phyloP scores from a whole-genome alignment of 2,888 invertebrate species.

The Lasioglossum vierecki region DNA sequence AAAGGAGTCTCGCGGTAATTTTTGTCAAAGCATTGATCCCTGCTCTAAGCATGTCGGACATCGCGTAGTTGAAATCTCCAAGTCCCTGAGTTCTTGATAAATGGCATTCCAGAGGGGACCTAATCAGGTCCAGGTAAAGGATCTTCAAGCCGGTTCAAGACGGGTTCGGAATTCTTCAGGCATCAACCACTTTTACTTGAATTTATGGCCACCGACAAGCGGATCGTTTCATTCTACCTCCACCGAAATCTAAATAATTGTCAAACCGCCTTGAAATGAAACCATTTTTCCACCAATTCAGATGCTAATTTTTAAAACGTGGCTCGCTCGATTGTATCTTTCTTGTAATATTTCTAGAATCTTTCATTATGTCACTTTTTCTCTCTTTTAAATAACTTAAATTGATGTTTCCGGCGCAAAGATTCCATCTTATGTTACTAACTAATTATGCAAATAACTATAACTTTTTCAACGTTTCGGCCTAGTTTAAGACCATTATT shows the following conservation, averaged over 20 bases:
- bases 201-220: conserved; percentile 48
- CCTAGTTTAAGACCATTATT: too few relatives aligned
- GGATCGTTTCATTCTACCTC: conserved; percentile 27
- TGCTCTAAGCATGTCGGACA: conserved; percentile 24
- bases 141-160: conserved; percentile 20
- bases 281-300: neutral
- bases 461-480: too few relatives aligned
- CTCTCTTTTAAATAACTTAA: neutral
- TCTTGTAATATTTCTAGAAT: neutral
- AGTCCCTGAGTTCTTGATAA: conserved; percentile 61
- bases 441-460: too few relatives aligned
- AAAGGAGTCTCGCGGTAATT: conserved; percentile 23
- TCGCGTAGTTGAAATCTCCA: conserved; percentile 27
- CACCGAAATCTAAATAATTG: conserved; percentile 18
- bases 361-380: neutral
- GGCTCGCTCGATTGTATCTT: neutral
- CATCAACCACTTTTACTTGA: conserved; percentile 41
- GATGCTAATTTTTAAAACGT: neutral
- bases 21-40: conserved; percentile 45
- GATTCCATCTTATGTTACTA: too few relatives aligned
- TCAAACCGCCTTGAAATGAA: neutral
- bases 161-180: conserved; percentile 47
- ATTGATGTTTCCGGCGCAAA: too few relatives aligned
- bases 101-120: conserved; percentile 70
- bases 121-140: conserved; percentile 68